Evolutionary conservation across 2,797 vertebrate genomes (phyloP).

Genomic region (Gouania willdenowi): DNA sequence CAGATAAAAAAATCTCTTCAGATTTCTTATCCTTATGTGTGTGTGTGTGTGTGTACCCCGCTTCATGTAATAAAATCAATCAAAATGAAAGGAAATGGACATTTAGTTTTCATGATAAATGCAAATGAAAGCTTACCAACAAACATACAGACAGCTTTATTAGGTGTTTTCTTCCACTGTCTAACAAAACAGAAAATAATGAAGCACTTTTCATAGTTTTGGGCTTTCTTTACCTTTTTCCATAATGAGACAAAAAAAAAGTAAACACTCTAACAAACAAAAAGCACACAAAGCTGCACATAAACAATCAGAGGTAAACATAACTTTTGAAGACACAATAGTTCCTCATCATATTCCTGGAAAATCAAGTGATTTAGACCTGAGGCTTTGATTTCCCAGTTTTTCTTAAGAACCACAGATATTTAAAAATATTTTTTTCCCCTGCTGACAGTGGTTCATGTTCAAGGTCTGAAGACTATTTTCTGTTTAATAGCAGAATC

Average conservation of each 20-base stretch:
- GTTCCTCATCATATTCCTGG: slow-evolving; percentile 32
- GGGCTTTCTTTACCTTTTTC: slow-evolving; percentile 32
- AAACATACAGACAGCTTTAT: too few species aligned
- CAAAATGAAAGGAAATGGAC: too few species aligned
- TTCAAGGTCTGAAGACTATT: too few species aligned
- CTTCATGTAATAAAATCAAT: too few species aligned
- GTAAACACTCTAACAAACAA: slow-evolving; percentile 8
- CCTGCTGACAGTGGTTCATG: background rate
- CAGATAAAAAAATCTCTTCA: too few species aligned
- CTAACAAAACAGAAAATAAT: slow-evolving; percentile 26
- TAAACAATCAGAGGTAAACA: too few species aligned
- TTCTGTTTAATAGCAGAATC: too few species aligned
- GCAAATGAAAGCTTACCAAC: too few species aligned
- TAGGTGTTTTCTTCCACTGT: slow-evolving; percentile 2
- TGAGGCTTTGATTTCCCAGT: slow-evolving; percentile 19
- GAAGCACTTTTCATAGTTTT: slow-evolving; percentile 34
- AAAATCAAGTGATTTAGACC: slow-evolving; percentile 13
- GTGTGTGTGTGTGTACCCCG: slow-evolving; percentile 6
- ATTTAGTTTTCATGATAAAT: too few species aligned
- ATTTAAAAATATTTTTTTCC: too few species aligned
- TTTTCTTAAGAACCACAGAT: slow-evolving; percentile 9
- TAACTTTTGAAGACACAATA: slow-evolving; percentile 20
- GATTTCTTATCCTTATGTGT: too few species aligned
- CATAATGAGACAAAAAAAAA: too few species aligned
- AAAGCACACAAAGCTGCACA: background rate